Evolutionary conservation across 1,140 invertebrate species (phyloP).

Genomic region (Sesamia nonagrioides): DNA sequence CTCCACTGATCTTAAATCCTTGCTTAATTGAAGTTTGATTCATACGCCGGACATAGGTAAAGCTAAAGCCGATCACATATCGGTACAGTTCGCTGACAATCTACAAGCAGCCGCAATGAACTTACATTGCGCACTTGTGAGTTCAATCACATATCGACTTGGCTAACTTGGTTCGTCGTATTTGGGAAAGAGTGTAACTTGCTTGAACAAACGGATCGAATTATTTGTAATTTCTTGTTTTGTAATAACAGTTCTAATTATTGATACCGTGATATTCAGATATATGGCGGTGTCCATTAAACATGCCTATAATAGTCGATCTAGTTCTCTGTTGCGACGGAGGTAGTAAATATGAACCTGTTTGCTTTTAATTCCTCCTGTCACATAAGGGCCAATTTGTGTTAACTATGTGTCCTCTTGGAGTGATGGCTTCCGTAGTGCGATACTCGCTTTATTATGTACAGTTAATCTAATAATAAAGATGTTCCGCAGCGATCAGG

Average conservation of each 20-base stretch:
- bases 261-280: slow-evolving; percentile 7
- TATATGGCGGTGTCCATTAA: not conserved
- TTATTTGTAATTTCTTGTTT: not conserved
- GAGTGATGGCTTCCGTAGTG: slow-evolving; percentile 4
- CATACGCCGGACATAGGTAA: not conserved
- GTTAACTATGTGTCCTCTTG: slow-evolving; percentile 2
- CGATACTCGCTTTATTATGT: not conserved
- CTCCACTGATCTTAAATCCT: too few relatives aligned
- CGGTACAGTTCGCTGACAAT: not conserved
- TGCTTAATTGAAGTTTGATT: not conserved
- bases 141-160: not conserved
- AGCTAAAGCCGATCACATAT: not conserved
- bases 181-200: not conserved
- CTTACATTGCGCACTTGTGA: not conserved
- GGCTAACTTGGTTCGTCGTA: not conserved
- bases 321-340: not conserved
- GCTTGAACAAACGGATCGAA: not conserved
- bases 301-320: slow-evolving; percentile 6
- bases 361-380: slow-evolving; percentile 3
- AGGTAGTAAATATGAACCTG: not conserved
- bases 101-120: not conserved
- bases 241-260: not conserved
- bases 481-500: too few relatives aligned
- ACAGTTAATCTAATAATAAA: too few relatives aligned
- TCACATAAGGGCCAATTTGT: not conserved